Conservation (phyloP, 2,797 vertebrate genomes). For the Philypnodon macrostomus region DNA sequence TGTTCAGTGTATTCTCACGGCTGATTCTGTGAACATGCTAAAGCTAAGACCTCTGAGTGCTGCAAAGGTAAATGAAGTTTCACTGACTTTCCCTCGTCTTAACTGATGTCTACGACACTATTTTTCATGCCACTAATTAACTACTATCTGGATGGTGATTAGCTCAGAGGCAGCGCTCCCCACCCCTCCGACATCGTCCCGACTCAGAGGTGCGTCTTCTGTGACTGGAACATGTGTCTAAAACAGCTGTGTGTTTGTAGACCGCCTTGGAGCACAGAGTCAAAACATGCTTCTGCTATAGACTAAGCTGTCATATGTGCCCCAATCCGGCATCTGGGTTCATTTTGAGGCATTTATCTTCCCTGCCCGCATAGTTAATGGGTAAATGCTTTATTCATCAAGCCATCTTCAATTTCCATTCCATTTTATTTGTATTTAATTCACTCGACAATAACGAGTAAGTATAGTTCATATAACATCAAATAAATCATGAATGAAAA, state of each 20-base stretch:
- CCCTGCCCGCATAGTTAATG: not conserved
- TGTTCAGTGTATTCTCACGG: too few relatives aligned
- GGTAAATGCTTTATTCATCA: too few relatives aligned
- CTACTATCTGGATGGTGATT: constrained; percentile 66
- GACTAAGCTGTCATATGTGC: constrained; percentile 28
- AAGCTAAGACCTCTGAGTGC: constrained; percentile 16
- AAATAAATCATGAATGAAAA: too few relatives aligned
- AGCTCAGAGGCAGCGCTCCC: constrained; percentile 56
- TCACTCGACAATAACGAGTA: too few relatives aligned
- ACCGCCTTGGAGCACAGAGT: constrained; percentile 30
- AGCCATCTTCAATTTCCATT: too few relatives aligned
- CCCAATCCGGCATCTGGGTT: constrained; percentile 27
- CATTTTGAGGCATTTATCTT: constrained; percentile 13
- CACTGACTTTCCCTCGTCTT: constrained; percentile 48
- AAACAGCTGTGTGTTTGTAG: constrained; percentile 52
- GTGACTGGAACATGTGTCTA: constrained; percentile 63
- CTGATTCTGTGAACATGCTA: too few relatives aligned
- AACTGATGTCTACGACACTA: constrained; percentile 39
- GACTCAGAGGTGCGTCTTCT: constrained; percentile 53
- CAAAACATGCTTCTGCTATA: constrained; percentile 17
- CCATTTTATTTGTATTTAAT: too few relatives aligned
- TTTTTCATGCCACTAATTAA: constrained; percentile 70
- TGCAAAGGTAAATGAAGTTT: constrained; percentile 40
- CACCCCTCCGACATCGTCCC: constrained; percentile 54
- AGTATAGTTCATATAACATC: too few relatives aligned